Conservation (phyloP, 2,888 invertebrate species). For the Phyto melanocephala region DNA sequence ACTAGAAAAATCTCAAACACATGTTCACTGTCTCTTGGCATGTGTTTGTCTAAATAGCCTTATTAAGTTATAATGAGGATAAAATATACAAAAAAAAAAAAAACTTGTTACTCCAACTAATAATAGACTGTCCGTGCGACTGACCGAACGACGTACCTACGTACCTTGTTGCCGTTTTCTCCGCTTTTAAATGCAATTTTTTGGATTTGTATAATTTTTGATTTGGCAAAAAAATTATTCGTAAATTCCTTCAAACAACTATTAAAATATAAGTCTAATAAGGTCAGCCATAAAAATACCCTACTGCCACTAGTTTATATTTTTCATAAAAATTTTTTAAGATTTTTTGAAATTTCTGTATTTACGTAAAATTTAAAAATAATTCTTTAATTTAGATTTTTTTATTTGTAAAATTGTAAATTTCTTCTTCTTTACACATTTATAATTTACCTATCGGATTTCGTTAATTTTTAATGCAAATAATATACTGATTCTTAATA, state of each 20-base stretch:
- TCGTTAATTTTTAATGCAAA: too few relatives aligned
- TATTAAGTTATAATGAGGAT: conserved; percentile 61
- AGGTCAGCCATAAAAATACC: not conserved
- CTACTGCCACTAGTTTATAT: not conserved
- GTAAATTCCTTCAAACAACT: conserved; percentile 15
- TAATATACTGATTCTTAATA: too few relatives aligned
- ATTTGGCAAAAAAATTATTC: conserved; percentile 19
- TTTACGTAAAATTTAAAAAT: too few relatives aligned
- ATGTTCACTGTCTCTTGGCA: conserved; percentile 26
- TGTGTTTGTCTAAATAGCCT: conserved; percentile 31
- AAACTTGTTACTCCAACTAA: conserved; percentile 22
- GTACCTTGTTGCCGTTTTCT: not conserved
- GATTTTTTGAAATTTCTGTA: too few relatives aligned
- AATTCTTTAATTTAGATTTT: too few relatives aligned
- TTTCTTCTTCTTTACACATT: too few relatives aligned
- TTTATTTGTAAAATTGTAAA: too few relatives aligned
- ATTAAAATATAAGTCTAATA: conserved; percentile 1
- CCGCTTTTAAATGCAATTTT: not conserved
- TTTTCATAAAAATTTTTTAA: too few relatives aligned
- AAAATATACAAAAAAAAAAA: conserved; percentile 37
- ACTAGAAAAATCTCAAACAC: conserved; percentile 16
- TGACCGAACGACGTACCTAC: not conserved
- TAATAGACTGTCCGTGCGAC: not conserved
- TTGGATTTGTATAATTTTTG: not conserved
- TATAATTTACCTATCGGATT: too few relatives aligned